These are phyloP conservation scores for Adelges cooleyi DNA, from an alignment of 1,140 invertebrate species.

Conservation along the genomic window DNA sequence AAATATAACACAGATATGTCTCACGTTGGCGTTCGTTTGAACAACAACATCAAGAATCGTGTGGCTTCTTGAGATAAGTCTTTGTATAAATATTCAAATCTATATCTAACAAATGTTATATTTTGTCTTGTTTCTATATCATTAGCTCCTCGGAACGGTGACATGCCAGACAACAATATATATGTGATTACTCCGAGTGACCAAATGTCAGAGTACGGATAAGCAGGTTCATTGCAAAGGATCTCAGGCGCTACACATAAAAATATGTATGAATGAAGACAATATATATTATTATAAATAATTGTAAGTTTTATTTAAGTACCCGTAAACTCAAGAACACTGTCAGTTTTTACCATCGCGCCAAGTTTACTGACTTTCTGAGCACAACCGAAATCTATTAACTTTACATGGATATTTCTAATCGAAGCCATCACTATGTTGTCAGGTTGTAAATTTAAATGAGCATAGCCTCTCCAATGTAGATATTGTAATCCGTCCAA, in stretches of 20 bases:
- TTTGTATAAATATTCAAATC: constrained; percentile 88
- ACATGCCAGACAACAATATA: constrained; percentile 83
- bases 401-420: constrained; percentile 73
- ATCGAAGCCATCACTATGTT: constrained; percentile 91
- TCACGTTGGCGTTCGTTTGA: constrained; percentile 85
- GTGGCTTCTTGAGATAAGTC: constrained; percentile 89
- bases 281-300: background rate
- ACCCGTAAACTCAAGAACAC: constrained; percentile 61
- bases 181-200: constrained; percentile 85
- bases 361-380: constrained; percentile 68
- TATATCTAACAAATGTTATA: constrained; percentile 82
- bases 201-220: constrained; percentile 91
- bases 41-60: constrained; percentile 85
- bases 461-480: constrained; percentile 82
- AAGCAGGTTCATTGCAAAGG: constrained; percentile 69
- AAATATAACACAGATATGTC: constrained; percentile 34
- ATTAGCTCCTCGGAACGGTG: constrained; percentile 76
- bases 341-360: constrained; percentile 51
- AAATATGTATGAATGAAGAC: constrained; percentile 25
- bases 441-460: constrained; percentile 89
- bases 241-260: constrained; percentile 75
- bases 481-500: constrained; percentile 82
- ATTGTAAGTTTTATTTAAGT: constrained; percentile 32
- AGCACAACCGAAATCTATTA: constrained; percentile 82
- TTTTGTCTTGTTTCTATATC: constrained; percentile 80